Evolutionary conservation across 2,113 vertebrate species (phyloP).

Genomic region (Pipra filicauda): DNA sequence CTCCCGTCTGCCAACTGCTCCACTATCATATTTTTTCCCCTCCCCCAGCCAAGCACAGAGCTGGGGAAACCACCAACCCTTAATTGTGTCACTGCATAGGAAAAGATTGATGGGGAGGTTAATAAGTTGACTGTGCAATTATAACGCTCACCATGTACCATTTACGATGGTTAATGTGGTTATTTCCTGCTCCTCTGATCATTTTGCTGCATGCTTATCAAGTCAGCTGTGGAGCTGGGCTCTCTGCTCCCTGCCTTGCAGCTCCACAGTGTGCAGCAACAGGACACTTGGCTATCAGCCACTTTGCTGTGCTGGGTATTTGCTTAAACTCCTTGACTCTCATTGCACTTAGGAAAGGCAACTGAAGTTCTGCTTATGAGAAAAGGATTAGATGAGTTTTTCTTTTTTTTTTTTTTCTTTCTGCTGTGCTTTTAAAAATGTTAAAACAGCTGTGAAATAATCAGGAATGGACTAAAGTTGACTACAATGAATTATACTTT

Average conservation of each 20-base stretch:
- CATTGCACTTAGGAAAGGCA: neutral
- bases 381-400: neutral
- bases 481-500: neutral
- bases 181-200: conserved; percentile 16
- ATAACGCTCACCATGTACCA: neutral
- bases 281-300: neutral
- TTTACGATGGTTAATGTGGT: neutral
- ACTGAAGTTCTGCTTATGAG: neutral
- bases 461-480: neutral
- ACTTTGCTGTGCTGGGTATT: neutral
- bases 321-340: conserved; percentile 15
- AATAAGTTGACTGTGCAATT: conserved; percentile 54
- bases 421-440: neutral
- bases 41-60: neutral
- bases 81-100: neutral
- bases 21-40: neutral
- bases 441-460: neutral
- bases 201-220: neutral
- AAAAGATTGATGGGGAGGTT: conserved; percentile 24
- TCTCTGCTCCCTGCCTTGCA: neutral
- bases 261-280: neutral
- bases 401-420: neutral
- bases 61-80: neutral
- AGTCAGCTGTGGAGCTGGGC: neutral
- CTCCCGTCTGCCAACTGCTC: neutral